Conservation (phyloP, 2,888 invertebrate genomes). For the Alsophila aescularia region DNA sequence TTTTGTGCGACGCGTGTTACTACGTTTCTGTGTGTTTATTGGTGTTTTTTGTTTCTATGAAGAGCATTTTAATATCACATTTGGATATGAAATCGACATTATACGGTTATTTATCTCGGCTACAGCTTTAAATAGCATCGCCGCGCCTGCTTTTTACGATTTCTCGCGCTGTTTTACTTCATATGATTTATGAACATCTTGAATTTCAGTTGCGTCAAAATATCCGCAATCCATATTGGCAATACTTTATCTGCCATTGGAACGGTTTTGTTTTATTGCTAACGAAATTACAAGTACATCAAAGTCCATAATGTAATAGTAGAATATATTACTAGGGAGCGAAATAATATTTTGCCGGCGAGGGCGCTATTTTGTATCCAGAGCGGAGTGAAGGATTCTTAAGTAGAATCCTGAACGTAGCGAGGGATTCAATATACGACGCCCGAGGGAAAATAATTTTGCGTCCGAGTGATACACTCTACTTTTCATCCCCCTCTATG, state of each 20-base stretch:
- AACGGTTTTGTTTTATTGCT: conserved; percentile 41
- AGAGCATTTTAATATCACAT: neutral
- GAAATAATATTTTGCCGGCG: too few species aligned
- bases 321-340: neutral
- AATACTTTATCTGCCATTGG: conserved; percentile 34
- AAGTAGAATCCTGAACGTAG: too few species aligned
- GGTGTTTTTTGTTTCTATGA: conserved; percentile 6
- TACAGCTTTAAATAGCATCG: conserved; percentile 18
- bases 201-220: conserved; percentile 51
- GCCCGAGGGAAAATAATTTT: too few species aligned
- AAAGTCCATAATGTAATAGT: conserved; percentile 1
- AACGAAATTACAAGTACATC: conserved; percentile 21
- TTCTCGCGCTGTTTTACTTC: conserved; percentile 37
- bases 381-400: too few species aligned
- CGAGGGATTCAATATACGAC: too few species aligned
- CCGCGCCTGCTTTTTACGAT: conserved; percentile 31
- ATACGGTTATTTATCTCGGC: conserved; percentile 3
- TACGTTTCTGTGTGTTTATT: neutral
- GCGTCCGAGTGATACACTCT: too few species aligned
- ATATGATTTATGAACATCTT: conserved; percentile 52
- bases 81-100: conserved; percentile 4
- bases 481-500: too few species aligned
- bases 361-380: too few species aligned
- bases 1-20: conserved; percentile 7
- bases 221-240: conserved; percentile 46